Conservation (phyloP, 2,888 invertebrate species). For the Fragum whitleyi region DNA sequence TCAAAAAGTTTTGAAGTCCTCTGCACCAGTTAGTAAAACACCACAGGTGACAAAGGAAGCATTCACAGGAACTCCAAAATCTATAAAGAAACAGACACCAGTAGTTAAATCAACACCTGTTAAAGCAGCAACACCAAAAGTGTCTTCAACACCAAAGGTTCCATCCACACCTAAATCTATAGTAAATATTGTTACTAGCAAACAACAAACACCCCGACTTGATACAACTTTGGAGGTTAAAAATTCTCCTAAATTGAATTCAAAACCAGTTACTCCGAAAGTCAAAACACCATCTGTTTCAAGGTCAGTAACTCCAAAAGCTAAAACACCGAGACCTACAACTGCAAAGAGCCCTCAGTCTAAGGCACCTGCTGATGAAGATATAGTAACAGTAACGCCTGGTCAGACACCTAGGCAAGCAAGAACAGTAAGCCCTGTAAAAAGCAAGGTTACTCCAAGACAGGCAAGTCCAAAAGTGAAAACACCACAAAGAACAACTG, state of each 20-base stretch:
- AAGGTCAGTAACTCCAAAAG: neutral
- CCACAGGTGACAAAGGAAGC: too few relatives aligned
- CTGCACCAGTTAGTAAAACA: neutral
- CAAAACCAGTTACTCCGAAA: too few relatives aligned
- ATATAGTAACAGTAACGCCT: conserved; percentile 20
- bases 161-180: neutral
- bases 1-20: conserved; percentile 23
- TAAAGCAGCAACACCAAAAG: conserved; percentile 29
- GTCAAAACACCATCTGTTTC: too few relatives aligned
- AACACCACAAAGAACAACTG: conserved; percentile 16
- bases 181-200: conserved; percentile 31
- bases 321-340: conserved; percentile 10
- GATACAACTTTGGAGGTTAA: too few relatives aligned
- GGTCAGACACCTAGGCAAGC: conserved; percentile 39
- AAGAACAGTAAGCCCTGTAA: conserved; percentile 43
- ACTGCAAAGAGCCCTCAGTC: too few relatives aligned
- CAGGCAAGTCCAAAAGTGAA: conserved; percentile 2
- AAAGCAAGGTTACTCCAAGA: conserved; percentile 41
- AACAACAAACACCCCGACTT: too few relatives aligned
- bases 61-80: conserved; percentile 3
- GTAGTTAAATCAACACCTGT: neutral
- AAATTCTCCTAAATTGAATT: too few relatives aligned
- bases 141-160: conserved; percentile 29
- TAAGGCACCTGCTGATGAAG: conserved; percentile 12
- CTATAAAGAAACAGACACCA: neutral